Evolutionary conservation across 2,888 invertebrate genomes (phyloP).

Genomic region (Metellina segmentata): DNA sequence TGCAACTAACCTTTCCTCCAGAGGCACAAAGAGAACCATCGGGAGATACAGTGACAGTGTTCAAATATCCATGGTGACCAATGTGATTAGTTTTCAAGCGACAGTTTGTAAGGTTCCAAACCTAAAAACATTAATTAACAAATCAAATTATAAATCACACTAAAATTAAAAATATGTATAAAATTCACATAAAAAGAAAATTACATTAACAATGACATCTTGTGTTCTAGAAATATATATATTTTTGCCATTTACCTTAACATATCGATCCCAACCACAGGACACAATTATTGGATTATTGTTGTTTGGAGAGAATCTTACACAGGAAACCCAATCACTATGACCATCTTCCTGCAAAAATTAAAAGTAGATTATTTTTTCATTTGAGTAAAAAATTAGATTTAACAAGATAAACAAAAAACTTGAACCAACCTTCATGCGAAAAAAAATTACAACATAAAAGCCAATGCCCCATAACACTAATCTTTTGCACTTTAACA

Average conservation of each 20-base stretch:
- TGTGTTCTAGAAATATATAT: neutral
- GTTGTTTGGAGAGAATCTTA: conserved; percentile 98
- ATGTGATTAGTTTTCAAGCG: conserved; percentile 98
- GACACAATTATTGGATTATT: conserved; percentile 99
- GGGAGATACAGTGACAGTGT: conserved; percentile 99
- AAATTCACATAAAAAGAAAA: conserved; percentile 7
- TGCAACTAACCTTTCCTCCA: conserved; percentile 89
- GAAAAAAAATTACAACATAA: too few species aligned
- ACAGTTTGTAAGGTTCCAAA: conserved; percentile 99
- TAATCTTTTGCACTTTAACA: too few species aligned
- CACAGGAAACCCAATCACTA: conserved; percentile 99
- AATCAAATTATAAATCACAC: conserved; percentile 6
- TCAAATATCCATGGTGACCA: conserved; percentile 98
- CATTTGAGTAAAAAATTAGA: too few species aligned
- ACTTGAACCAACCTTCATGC: too few species aligned
- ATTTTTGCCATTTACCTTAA: conserved; percentile 86
- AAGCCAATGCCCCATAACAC: too few species aligned
- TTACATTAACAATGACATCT: neutral
- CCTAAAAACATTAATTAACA: conserved; percentile 83
- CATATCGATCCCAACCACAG: conserved; percentile 98
- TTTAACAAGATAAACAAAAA: too few species aligned
- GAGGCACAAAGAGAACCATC: conserved; percentile 99
- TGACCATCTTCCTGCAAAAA: conserved; percentile 87
- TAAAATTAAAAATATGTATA: conserved; percentile 22
- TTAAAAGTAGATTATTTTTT: too few species aligned